Conservation (phyloP, 2,113 vertebrate species). For the Misgurnus anguillicaudatus region DNA sequence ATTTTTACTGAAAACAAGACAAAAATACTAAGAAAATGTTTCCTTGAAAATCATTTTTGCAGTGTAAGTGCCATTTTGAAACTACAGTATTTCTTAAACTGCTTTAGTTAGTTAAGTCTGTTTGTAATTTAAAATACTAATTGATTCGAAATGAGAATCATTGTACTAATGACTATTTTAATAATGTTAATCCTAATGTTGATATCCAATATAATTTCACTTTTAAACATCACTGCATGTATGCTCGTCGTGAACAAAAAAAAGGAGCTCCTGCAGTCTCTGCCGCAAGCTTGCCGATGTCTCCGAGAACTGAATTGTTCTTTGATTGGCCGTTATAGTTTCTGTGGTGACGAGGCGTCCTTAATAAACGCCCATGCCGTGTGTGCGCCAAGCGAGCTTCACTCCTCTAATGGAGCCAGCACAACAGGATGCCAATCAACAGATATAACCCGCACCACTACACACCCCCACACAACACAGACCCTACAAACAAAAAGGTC, state of each 20-base stretch:
- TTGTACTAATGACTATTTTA: too few species aligned
- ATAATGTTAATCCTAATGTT: too few species aligned
- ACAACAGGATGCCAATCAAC: conserved; percentile 71
- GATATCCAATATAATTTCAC: too few species aligned
- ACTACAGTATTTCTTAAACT: too few species aligned
- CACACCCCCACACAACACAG: conserved; percentile 44
- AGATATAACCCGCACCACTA: conserved; percentile 58
- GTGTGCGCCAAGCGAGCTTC: conserved; percentile 34
- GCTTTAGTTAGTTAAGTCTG: too few species aligned
- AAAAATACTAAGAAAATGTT: too few species aligned
- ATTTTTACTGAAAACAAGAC: too few species aligned
- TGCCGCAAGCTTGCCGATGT: conserved; percentile 60
- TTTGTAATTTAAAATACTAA: too few species aligned
- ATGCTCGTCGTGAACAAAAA: background rate
- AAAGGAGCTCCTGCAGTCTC: conserved; percentile 32
- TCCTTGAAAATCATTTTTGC: too few species aligned
- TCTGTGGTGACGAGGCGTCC: conserved; percentile 58
- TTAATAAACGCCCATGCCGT: conserved; percentile 59
- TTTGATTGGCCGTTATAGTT: conserved; percentile 67
- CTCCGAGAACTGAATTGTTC: conserved; percentile 65
- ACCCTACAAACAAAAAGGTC: conserved; percentile 74
- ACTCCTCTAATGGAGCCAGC: conserved; percentile 38
- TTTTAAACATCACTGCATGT: background rate
- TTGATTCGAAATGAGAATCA: too few species aligned
- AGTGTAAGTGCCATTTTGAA: too few species aligned